Conservation (phyloP, 1,140 invertebrate species). For the Alviniconcha marisindica region DNA sequence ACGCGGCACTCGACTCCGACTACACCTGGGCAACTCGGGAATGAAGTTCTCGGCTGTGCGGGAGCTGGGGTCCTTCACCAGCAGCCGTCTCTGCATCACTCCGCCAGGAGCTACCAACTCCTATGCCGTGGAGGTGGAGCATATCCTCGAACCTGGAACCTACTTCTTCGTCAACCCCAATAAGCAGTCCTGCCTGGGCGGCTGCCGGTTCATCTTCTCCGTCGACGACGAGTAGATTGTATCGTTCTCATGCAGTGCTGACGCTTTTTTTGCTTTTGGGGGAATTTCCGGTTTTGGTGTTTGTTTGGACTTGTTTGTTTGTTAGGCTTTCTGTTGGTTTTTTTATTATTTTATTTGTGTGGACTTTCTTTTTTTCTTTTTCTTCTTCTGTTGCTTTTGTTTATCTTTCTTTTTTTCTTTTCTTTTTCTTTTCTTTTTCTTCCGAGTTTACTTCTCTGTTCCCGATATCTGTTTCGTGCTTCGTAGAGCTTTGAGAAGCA, state of each 20-base stretch:
- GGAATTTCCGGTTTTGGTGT: background rate
- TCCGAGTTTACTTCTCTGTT: background rate
- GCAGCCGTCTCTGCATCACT: background rate
- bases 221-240: background rate
- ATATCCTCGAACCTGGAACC: background rate
- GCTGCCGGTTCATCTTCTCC: background rate
- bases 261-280: background rate
- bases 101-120: conserved; percentile 1
- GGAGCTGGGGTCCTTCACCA: conserved; percentile 27
- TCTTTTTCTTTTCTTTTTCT: background rate
- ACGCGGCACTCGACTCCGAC: background rate
- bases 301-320: background rate
- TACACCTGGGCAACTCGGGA: background rate
- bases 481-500: too few relatives aligned
- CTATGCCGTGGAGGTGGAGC: background rate
- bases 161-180: conserved; percentile 18
- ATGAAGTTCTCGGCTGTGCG: background rate
- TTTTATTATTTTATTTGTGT: background rate
- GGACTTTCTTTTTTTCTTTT: background rate
- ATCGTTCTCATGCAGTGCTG: background rate
- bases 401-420: background rate
- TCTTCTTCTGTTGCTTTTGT: background rate
- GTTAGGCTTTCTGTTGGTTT: too few relatives aligned
- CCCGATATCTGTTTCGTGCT: too few relatives aligned
- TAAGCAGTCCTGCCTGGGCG: background rate